These are phyloP conservation scores for Drosophila tripunctata DNA, from an alignment of 2,888 invertebrate genomes.

Conservation along the genomic window DNA sequence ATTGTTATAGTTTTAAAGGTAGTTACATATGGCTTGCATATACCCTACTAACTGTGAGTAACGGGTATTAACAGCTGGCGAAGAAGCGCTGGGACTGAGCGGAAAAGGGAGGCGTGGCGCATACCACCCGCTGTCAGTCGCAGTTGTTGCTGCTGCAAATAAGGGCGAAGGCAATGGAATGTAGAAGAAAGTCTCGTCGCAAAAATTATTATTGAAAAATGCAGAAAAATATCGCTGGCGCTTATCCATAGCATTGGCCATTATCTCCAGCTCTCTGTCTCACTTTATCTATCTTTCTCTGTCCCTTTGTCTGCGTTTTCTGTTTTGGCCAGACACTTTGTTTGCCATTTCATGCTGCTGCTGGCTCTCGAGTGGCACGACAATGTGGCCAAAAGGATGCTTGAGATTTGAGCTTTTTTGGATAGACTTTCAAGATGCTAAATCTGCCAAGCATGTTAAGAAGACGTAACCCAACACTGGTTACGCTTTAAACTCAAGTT, in stretches of 20 bases:
- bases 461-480: constrained; percentile 1
- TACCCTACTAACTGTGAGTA: background rate
- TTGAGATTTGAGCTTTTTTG: constrained; percentile 24
- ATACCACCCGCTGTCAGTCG: constrained; percentile 42
- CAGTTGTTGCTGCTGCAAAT: constrained; percentile 35
- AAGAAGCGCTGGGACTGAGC: background rate
- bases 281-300: constrained; percentile 21
- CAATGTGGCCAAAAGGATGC: constrained; percentile 35
- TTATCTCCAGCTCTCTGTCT: background rate
- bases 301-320: too few species aligned
- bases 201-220: constrained; percentile 46
- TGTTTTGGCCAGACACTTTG: constrained; percentile 42
- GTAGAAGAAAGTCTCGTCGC: background rate
- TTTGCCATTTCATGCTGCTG: constrained; percentile 54
- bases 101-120: constrained; percentile 10
- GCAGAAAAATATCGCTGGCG: constrained; percentile 18
- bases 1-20: too few species aligned
- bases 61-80: background rate
- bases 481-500: constrained; percentile 30
- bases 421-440: constrained; percentile 26
- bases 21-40: too few species aligned
- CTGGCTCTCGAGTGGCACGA: constrained; percentile 13
- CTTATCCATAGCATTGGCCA: constrained; percentile 33
- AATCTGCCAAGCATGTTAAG: constrained; percentile 9
- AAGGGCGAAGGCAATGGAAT: background rate